Evolutionary conservation across 2,797 vertebrate genomes (phyloP).

Genomic region (Thaleichthys pacificus): DNA sequence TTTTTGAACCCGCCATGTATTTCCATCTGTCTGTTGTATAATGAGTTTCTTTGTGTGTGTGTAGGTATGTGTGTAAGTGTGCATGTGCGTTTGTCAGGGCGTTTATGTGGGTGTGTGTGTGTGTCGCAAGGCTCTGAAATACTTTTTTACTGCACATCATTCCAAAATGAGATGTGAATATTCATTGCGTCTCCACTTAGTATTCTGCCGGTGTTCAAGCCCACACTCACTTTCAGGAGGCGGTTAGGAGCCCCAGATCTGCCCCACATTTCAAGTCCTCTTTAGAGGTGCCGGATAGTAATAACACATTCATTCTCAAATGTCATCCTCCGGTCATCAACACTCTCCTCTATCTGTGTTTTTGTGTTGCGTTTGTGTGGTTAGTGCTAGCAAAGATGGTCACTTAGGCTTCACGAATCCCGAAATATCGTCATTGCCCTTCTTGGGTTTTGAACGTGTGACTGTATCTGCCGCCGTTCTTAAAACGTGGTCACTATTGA

Average conservation of each 20-base stretch:
- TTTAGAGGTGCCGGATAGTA: constrained; percentile 35
- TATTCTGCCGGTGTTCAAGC: constrained; percentile 47
- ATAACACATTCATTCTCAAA: constrained; percentile 19
- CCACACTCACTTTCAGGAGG: constrained; percentile 41
- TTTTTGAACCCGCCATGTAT: neutral
- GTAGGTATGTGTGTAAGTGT: constrained; percentile 23
- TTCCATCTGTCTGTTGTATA: constrained; percentile 39
- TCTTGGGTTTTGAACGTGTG: neutral
- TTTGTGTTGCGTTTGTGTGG: neutral
- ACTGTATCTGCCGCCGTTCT: neutral
- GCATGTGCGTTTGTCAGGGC: constrained; percentile 9
- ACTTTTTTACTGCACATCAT: constrained; percentile 35
- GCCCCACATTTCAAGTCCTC: constrained; percentile 45
- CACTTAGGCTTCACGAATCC: too few relatives aligned
- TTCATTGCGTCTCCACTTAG: constrained; percentile 56
- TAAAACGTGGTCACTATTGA: neutral
- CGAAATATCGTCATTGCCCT: neutral
- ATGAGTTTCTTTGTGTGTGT: constrained; percentile 21
- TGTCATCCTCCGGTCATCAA: constrained; percentile 34
- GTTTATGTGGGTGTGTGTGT: constrained; percentile 13
- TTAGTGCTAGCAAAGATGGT: neutral
- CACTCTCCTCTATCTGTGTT: constrained; percentile 10
- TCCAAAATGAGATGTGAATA: constrained; percentile 62
- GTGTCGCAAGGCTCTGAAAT: constrained; percentile 29
- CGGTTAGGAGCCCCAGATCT: constrained; percentile 45